Conservation (phyloP, 35 echinoderm and acorn worm genomes). For the Acanthaster planci region DNA sequence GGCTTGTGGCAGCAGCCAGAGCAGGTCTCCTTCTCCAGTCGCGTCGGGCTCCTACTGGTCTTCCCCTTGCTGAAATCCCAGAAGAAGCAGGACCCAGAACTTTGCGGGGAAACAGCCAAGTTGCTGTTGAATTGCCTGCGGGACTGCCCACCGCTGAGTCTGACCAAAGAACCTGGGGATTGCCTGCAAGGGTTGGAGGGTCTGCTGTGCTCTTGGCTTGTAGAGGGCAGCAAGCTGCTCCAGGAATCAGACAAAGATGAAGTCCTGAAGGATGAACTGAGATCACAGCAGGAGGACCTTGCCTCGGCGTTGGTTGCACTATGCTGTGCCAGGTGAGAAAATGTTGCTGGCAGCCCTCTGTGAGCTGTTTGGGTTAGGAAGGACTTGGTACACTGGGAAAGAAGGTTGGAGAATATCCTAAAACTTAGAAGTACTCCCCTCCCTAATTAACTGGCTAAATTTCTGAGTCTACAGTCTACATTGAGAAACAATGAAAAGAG, state of each 20-base stretch:
- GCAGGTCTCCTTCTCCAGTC: constrained; percentile 64
- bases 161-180: constrained; percentile 75
- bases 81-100: constrained; percentile 57
- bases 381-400: too few relatives aligned
- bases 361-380: too few relatives aligned
- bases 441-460: too few relatives aligned
- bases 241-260: not conserved
- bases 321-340: constrained; percentile 69
- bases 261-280: constrained; percentile 11
- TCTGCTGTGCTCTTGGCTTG: constrained; percentile 69
- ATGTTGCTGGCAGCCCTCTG: too few relatives aligned
- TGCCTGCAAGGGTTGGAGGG: constrained; percentile 77
- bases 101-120: constrained; percentile 64
- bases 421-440: too few relatives aligned
- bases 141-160: constrained; percentile 76
- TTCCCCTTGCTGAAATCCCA: constrained; percentile 83
- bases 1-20: constrained; percentile 69
- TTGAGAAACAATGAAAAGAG: too few relatives aligned
- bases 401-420: too few relatives aligned
- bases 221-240: constrained; percentile 38
- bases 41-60: constrained; percentile 63
- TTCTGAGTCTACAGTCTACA: too few relatives aligned
- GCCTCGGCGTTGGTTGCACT: constrained; percentile 69
- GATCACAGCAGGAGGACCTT: constrained; percentile 30
- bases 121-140: constrained; percentile 64